These are phyloP conservation scores for Myotis vivesi DNA, from an alignment of 2,797 vertebrate species.

Conservation along the genomic window DNA sequence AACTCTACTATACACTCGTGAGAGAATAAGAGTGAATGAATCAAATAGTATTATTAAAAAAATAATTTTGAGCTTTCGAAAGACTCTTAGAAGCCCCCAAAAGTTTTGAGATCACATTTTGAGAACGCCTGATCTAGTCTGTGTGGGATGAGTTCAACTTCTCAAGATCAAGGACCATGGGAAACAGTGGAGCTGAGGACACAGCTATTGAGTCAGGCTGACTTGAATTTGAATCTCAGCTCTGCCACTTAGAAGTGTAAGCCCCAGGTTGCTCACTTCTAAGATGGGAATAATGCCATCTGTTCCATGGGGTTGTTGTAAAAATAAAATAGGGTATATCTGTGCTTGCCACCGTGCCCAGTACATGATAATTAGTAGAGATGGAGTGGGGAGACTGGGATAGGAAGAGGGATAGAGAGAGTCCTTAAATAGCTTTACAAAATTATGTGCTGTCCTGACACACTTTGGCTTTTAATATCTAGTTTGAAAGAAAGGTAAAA, in stretches of 20 bases:
- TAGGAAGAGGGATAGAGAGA: neutral
- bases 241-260: neutral
- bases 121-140: neutral
- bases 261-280: neutral
- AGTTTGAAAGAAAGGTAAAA: neutral
- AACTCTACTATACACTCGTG: neutral
- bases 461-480: neutral
- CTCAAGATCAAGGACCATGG: neutral
- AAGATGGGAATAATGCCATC: neutral
- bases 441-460: neutral
- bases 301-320: neutral
- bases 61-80: neutral
- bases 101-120: neutral
- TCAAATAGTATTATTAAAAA: neutral
- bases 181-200: neutral
- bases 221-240: neutral
- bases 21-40: neutral
- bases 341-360: neutral
- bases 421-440: neutral
- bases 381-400: neutral
- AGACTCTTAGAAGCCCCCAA: neutral
- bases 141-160: neutral
- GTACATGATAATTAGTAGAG: neutral
- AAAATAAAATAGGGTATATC: neutral
- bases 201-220: neutral